Evolutionary conservation across 23 tunicate species (phyloP).

Genomic region (Styela clava): DNA sequence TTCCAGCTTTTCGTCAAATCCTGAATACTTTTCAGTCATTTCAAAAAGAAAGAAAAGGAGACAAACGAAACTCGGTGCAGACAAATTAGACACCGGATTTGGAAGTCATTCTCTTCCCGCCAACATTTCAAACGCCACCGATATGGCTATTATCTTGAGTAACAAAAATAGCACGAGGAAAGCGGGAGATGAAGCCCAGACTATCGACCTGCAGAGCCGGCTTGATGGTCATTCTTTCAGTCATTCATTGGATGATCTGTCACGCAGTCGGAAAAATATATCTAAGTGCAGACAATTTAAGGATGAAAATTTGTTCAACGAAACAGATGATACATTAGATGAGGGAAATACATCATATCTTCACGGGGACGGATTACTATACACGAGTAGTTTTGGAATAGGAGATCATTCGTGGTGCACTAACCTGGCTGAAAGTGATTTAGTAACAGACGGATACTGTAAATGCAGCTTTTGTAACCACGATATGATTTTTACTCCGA

Average conservation of each 20-base stretch:
- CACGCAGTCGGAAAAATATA: no score
- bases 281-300: background rate
- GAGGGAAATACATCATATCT: conserved; percentile 11
- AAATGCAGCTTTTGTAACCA: conserved; percentile 80
- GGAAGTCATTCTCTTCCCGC: background rate
- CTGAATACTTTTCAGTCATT: conserved; percentile 50
- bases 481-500: conserved; percentile 64
- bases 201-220: background rate
- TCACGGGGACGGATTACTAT: conserved; percentile 29
- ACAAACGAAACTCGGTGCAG: background rate
- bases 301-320: background rate
- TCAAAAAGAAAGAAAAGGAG: conserved; percentile 1
- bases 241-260: background rate
- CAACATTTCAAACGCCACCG: background rate
- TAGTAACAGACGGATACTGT: conserved; percentile 71
- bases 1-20: conserved; percentile 19
- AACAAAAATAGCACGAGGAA: background rate
- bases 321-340: background rate
- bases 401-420: conserved; percentile 24
- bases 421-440: conserved; percentile 30
- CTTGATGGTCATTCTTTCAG: background rate
- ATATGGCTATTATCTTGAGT: background rate
- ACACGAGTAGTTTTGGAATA: conserved; percentile 32
- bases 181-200: background rate
- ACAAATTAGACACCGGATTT: background rate